phyloP scores from a whole-genome alignment of 2,113 vertebrate genomes.

The Macrotis lagotis region DNA sequence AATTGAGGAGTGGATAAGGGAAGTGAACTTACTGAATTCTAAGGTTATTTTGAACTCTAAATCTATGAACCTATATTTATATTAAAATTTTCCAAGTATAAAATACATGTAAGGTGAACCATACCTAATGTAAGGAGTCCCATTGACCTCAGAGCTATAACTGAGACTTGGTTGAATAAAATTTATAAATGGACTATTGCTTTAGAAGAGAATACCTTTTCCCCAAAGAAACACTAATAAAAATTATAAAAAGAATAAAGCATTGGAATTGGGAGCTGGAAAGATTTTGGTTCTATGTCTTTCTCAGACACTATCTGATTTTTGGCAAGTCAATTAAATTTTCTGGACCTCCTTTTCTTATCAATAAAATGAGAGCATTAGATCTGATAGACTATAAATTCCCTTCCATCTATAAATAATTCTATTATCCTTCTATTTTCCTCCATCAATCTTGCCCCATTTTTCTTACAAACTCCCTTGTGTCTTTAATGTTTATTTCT shows the following conservation, averaged over 20 bases:
- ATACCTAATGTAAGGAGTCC: background rate
- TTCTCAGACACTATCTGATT: background rate
- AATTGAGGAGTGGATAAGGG: background rate
- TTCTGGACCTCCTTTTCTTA: background rate
- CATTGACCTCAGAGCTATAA: background rate
- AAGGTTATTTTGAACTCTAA: background rate
- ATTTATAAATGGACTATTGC: background rate
- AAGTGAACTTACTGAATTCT: background rate
- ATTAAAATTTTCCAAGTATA: background rate
- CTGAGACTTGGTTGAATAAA: background rate
- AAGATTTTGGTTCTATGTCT: background rate
- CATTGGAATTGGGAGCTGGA: background rate
- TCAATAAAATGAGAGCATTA: background rate
- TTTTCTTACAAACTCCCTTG: background rate
- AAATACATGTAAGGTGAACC: background rate
- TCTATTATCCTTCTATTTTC: background rate
- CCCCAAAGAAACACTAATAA: background rate
- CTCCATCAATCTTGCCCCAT: background rate
- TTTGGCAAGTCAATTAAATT: background rate
- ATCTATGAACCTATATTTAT: background rate
- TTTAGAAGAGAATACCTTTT: background rate
- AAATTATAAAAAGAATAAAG: background rate
- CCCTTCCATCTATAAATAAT: background rate
- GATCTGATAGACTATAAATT: background rate
- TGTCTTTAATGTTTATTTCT: constrained; percentile 35